Evolutionary conservation across 2,797 vertebrate genomes (phyloP), one percentile per base, ranked within the genome.

Genomic region (Rhinella marina): DNA sequence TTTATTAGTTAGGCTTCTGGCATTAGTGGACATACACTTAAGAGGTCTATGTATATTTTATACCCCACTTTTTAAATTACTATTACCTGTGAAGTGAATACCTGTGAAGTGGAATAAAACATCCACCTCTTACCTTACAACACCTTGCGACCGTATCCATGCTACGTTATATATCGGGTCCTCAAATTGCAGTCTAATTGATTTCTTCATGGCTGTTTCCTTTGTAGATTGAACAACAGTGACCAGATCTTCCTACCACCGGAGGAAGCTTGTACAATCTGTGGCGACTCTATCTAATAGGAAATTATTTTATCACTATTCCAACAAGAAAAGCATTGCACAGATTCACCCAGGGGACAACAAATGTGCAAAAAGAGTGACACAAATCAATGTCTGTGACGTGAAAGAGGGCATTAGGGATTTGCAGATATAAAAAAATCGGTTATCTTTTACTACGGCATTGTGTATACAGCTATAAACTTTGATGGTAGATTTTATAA

Each of bases 231-330:
- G n/a, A 52, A 56, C 52, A 73, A 84, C 72, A 21, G 59, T 84
- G 21, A 73, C 68, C 82, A 84, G 82, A 73, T 48, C 52, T 84
- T 84, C 82, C 25, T 59, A 59, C 27, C 21, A 29, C 17, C 16
- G 54, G 66, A 27, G n/a, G 64, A 87, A 78, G 9, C 72, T 64
- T 7, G 25, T 54, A 29, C 61, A 79, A 66, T 82, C 77, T 68
- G 48, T 68, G 76, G 78, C n/a, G 56, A 21, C 80, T 59, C 76
- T 72, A 81, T 86, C 84, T 81, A 54, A 81, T 61, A 81, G 87
- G 87, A 88, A 88, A 82, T 64, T 72, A 64, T 70, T 82, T 81
- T 88, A 88, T 88, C 87, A 82, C 68, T 76, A 81, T 23, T 56
- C 68, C 70, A 76, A 41, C 68, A 81, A 75, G 70, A 56, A 82